Percentiles rank a stretch among this genome's conserved stretches.
These are phyloP conservation scores for silkworm (Bombyx mori) DNA, from an alignment of 1,140 invertebrate genomes.

Conservation along the genomic window DNA sequence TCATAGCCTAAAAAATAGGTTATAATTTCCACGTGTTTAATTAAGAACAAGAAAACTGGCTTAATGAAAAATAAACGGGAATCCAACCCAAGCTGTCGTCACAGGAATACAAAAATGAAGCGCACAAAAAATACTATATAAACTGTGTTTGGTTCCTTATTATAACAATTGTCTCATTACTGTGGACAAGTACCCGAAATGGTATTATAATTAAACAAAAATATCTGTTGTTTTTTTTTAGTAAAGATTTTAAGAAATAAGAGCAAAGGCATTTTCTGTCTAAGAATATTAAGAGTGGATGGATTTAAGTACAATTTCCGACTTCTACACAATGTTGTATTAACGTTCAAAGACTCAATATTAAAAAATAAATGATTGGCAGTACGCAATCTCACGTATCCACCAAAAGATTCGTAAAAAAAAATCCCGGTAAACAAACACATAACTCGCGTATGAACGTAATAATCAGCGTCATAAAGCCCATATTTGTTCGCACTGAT, in stretches of 20 bases:
- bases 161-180: neutral
- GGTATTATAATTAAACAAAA: too few species aligned
- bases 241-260: too few species aligned
- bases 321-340: conserved; percentile 8
- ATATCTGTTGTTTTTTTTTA: too few species aligned
- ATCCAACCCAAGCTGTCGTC: conserved; percentile 3
- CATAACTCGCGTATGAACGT: too few species aligned
- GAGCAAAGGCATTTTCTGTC: too few species aligned
- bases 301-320: too few species aligned
- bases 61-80: conserved; percentile 12
- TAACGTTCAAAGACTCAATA: neutral
- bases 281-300: too few species aligned
- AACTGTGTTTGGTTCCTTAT: neutral
- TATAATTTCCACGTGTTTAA: conserved; percentile 5
- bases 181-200: neutral
- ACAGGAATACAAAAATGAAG: conserved; percentile 6
- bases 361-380: too few species aligned
- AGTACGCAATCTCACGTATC: too few species aligned
- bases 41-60: conserved; percentile 10
- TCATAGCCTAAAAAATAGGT: conserved; percentile 3
- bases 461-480: neutral
- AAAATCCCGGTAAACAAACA: too few species aligned
- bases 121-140: conserved; percentile 3
- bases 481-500: conserved; percentile 1
- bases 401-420: too few species aligned